A percentile compares a stretch with the other conserved stretches of the same genome.
These are phyloP conservation scores for Auanema freiburgensis DNA, from an alignment of 2,888 invertebrate species.

Conservation along the genomic window DNA sequence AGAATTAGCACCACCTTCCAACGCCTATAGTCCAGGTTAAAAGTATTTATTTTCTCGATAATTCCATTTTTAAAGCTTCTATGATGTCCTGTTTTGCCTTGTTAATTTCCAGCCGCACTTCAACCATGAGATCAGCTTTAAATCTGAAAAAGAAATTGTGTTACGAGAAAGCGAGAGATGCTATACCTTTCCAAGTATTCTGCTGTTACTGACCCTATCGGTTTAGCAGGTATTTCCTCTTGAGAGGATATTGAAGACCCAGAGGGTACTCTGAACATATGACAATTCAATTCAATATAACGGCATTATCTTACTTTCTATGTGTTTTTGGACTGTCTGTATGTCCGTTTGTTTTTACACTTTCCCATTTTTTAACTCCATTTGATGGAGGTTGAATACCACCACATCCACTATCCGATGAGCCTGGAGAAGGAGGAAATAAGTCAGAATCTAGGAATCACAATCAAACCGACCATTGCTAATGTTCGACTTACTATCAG, in stretches of 20 bases:
- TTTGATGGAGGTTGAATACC: slow-evolving; percentile 23
- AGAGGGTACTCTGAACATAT: slow-evolving; percentile 32
- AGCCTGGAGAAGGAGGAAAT: slow-evolving; percentile 19
- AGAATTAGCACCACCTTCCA: too few species aligned
- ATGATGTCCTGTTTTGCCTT: slow-evolving; percentile 42
- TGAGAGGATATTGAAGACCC: slow-evolving; percentile 41
- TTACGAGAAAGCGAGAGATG: background rate
- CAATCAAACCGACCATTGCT: slow-evolving; percentile 28
- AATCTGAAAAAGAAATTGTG: slow-evolving; percentile 21
- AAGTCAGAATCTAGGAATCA: background rate
- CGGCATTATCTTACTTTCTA: slow-evolving; percentile 33
- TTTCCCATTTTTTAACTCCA: slow-evolving; percentile 39
- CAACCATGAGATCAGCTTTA: slow-evolving; percentile 42
- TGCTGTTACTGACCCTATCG: slow-evolving; percentile 10
- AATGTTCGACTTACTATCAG: slow-evolving; percentile 42
- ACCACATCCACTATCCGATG: slow-evolving; percentile 41
- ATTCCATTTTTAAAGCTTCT: slow-evolving; percentile 27
- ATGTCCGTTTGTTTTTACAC: slow-evolving; percentile 22
- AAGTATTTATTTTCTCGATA: slow-evolving; percentile 17
- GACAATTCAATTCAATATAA: background rate
- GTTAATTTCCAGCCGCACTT: slow-evolving; percentile 43
- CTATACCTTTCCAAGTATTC: slow-evolving; percentile 33
- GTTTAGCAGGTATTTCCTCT: slow-evolving; percentile 15
- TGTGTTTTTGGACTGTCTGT: slow-evolving; percentile 43
- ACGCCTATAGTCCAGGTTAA: too few species aligned